phyloP scores from a whole-genome alignment of 2,797 vertebrate species.

The Vipera ursinii region DNA sequence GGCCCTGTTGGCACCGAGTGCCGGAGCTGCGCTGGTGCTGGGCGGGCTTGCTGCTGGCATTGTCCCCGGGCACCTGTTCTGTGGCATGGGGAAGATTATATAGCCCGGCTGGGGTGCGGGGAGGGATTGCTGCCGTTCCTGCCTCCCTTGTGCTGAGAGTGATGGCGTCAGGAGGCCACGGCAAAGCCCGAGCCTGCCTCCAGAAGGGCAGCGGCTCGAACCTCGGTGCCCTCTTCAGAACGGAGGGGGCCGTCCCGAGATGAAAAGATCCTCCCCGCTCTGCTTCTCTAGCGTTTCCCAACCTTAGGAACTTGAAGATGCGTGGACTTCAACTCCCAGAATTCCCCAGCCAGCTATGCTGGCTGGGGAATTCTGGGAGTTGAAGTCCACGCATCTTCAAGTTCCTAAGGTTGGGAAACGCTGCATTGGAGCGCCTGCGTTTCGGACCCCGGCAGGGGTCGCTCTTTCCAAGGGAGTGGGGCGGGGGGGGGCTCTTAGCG shows the following conservation, averaged over 20 bases:
- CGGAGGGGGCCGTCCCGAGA: slow-evolving; percentile 19
- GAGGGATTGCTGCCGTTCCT: slow-evolving; percentile 21
- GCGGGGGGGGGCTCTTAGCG: too few species aligned
- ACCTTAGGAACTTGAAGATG: too few species aligned
- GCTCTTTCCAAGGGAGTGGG: neutral
- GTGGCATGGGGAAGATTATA: slow-evolving; percentile 32
- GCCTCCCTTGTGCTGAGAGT: slow-evolving; percentile 19
- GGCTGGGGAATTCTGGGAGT: too few species aligned
- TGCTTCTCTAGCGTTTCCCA: neutral
- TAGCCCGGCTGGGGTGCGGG: slow-evolving; percentile 22
- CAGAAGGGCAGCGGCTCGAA: slow-evolving; percentile 12
- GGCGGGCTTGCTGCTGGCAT: slow-evolving; percentile 15
- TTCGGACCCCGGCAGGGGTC: slow-evolving; percentile 1
- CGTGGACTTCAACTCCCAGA: too few species aligned
- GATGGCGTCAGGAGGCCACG: slow-evolving; percentile 35
- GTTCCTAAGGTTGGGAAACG: too few species aligned
- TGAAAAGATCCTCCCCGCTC: neutral
- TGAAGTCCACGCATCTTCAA: too few species aligned
- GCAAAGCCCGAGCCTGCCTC: neutral
- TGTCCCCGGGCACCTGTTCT: slow-evolving; percentile 37
- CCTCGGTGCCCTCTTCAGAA: slow-evolving; percentile 18
- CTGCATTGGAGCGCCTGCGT: neutral
- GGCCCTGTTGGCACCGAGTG: neutral
- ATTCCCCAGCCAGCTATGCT: too few species aligned
- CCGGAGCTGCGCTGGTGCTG: neutral